Base-by-base conservation (phyloP, 2,113 vertebrate species). In the Tachysurus fulvidraco region DNA sequence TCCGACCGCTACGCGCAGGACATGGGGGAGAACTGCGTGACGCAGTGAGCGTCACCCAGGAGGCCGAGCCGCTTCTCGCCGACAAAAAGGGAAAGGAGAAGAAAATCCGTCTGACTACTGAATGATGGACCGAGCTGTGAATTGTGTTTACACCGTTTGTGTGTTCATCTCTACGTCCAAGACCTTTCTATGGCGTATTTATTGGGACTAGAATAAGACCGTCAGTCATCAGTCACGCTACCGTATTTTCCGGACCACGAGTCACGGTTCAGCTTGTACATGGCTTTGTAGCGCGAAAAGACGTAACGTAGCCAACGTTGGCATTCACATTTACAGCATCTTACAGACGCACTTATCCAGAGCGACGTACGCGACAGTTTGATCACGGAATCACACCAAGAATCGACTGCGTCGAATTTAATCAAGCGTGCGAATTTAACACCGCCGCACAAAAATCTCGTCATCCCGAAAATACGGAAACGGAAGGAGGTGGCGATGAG, bases 1-100 rank as follows among this genome's bases (percentile, higher is more conserved):
- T 97, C 97, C 0, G 97, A 99, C 88, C 95, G 96, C 81, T 97
- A 97, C 0, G 95, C 96, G 91, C 97, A 98, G 95, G 96, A 96
- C 91, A 95, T 96, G 97, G 96, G 96, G 25, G 96, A 98, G 88
- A 97, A 93, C 92, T 97, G 97, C 85, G 94, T 97, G 85, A 97
- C 96, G 84, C 96, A 98, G 16, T 98, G 95, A 97, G 85, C 0
- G 50, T 85, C 85, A 85, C 86, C 28, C 12, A n/a, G 41, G 46
- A 73, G 83, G 65, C 41, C 19, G 41, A 81, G 73, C 89, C 81
- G 46, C 85, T 11, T 11, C n/a, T 10, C 13, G 30, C 62, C 78
- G n/a, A 19, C 73, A 69, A 64, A 88, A 44, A 74, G 83, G 25
- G 3, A 46, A 46, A 50, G 46, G 16, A 78, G 46, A 76, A 78